Percentiles rank a stretch among this genome's conserved stretches.
Conservation (phyloP, 2,797 vertebrate genomes). For the Pipistrellus pipistrellus region DNA sequence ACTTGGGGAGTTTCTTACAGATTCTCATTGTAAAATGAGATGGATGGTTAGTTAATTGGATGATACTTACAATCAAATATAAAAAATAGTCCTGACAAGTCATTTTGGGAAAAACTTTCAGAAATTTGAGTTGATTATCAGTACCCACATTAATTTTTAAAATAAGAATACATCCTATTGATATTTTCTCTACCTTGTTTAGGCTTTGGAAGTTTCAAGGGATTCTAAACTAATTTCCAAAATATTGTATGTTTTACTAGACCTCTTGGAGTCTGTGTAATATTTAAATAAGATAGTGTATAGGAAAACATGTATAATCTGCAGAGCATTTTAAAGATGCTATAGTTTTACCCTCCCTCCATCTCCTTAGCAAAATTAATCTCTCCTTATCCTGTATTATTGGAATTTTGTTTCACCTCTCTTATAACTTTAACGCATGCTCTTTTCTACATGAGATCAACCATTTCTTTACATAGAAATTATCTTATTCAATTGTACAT, state of each 20-base stretch:
- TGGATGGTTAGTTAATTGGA: not conserved
- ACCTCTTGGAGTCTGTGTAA: not conserved
- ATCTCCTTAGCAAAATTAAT: slow-evolving; percentile 5
- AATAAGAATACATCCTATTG: not conserved
- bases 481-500: not conserved
- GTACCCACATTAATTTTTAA: not conserved
- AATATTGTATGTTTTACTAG: not conserved
- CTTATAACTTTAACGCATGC: not conserved
- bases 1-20: not conserved
- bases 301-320: slow-evolving; percentile 13
- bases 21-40: not conserved
- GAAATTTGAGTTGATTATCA: not conserved
- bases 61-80: not conserved
- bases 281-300: not conserved
- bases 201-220: not conserved
- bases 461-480: not conserved
- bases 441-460: not conserved
- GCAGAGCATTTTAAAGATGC: slow-evolving; percentile 30
- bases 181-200: slow-evolving; percentile 40
- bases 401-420: not conserved
- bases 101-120: slow-evolving; percentile 25
- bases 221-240: slow-evolving; percentile 30
- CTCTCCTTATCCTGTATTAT: not conserved
- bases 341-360: not conserved
- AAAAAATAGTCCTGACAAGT: slow-evolving; percentile 31